Evolutionary conservation across 2,113 vertebrate species (phyloP).

Genomic region (Atractosteus spatula): DNA sequence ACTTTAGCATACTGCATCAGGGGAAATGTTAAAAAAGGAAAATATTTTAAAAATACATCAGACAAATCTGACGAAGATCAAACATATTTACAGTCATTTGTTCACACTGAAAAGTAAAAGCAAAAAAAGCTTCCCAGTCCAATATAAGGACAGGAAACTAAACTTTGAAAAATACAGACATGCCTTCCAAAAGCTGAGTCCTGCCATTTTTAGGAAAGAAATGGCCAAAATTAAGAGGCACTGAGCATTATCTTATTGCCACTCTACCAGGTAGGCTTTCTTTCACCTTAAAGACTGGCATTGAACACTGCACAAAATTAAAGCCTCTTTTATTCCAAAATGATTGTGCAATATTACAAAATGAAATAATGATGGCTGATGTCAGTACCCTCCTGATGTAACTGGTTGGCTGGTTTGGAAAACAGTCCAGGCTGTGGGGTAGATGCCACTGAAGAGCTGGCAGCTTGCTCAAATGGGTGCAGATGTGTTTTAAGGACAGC

Average conservation of each 20-base stretch:
- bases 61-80: slow-evolving; percentile 11
- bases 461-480: slow-evolving; percentile 7
- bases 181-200: background rate
- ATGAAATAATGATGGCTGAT: background rate
- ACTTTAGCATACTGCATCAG: slow-evolving; percentile 14
- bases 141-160: slow-evolving; percentile 10
- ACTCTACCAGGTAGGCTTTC: background rate
- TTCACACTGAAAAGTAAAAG: background rate
- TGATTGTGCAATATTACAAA: background rate
- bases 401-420: background rate
- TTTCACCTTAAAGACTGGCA: background rate
- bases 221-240: slow-evolving; percentile 4
- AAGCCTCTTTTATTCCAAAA: background rate
- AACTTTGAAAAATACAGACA: slow-evolving; percentile 7
- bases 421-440: background rate
- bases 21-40: slow-evolving; percentile 4
- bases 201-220: background rate
- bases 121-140: slow-evolving; percentile 11
- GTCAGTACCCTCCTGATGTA: background rate
- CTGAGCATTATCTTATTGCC: slow-evolving; percentile 12
- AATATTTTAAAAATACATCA: slow-evolving; percentile 12
- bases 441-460: slow-evolving; percentile 4
- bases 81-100: slow-evolving; percentile 17
- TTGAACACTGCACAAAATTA: no score
- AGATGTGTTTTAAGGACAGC: slow-evolving; percentile 10